Conservation (phyloP, 2,113 vertebrate genomes). For the Apistogramma diplotaenia region DNA sequence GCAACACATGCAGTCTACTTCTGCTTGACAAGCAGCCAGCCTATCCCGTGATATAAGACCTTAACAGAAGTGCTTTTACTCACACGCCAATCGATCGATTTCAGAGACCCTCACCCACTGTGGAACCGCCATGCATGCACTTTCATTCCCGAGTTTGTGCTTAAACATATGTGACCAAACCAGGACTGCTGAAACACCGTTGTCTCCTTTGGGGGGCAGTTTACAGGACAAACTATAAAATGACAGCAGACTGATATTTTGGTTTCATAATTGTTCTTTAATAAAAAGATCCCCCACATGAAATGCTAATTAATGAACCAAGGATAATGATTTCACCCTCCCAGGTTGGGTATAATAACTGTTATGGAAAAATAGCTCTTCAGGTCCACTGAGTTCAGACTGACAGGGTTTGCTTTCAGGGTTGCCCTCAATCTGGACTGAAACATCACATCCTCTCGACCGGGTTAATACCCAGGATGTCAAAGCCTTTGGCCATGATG, state of each 20-base stretch:
- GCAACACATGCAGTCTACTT: neutral
- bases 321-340: neutral
- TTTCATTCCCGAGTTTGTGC: neutral
- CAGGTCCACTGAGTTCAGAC: neutral
- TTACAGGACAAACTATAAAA: neutral
- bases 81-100: neutral
- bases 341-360: neutral
- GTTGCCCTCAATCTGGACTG: neutral
- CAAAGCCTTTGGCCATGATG: conserved; percentile 92
- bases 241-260: neutral
- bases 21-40: neutral
- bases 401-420: neutral
- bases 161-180: neutral
- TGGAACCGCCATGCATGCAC: fast-evolving
- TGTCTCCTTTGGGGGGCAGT: no score
- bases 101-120: neutral
- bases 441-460: conserved; percentile 90
- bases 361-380: neutral
- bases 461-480: conserved; percentile 91
- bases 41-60: neutral
- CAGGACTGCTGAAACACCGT: neutral
- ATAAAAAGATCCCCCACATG: neutral
- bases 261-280: neutral
- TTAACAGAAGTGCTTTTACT: neutral
- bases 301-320: neutral